These are phyloP conservation scores for Pterocles gutturalis DNA, from an alignment of 2,113 vertebrate genomes.

Conservation along the genomic window DNA sequence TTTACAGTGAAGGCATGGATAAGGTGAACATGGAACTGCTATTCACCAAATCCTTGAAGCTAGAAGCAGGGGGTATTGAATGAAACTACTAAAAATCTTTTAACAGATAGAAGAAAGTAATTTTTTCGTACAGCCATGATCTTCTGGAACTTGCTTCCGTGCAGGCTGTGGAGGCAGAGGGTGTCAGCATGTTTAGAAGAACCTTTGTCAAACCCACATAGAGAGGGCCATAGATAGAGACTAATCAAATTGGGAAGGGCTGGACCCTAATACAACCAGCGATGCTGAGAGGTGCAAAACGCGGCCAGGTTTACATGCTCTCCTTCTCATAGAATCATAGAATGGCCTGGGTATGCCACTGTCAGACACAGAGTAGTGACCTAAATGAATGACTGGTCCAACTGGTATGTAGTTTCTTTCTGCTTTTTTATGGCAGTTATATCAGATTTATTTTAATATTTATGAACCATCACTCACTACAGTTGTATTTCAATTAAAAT, in stretches of 20 bases:
- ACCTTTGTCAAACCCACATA: neutral
- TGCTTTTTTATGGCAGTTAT: neutral
- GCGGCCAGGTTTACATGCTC: neutral
- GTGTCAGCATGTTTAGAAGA: neutral
- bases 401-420: neutral
- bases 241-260: neutral
- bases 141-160: neutral
- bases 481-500: neutral
- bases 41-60: neutral
- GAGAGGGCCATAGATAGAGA: neutral
- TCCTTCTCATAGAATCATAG: neutral
- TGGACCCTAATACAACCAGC: neutral
- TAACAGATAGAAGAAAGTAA: neutral
- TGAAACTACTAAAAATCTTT: neutral
- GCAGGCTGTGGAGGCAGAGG: neutral
- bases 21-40: neutral
- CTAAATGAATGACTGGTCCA: neutral
- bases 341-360: neutral
- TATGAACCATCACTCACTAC: neutral
- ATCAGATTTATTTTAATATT: neutral
- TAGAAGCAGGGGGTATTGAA: neutral
- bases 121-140: neutral
- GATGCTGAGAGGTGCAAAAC: neutral
- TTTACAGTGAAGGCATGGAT: no score
- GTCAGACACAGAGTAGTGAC: neutral